Base-by-base conservation (phyloP, 2,797 vertebrate species). In the Geotrypetes seraphini region DNA sequence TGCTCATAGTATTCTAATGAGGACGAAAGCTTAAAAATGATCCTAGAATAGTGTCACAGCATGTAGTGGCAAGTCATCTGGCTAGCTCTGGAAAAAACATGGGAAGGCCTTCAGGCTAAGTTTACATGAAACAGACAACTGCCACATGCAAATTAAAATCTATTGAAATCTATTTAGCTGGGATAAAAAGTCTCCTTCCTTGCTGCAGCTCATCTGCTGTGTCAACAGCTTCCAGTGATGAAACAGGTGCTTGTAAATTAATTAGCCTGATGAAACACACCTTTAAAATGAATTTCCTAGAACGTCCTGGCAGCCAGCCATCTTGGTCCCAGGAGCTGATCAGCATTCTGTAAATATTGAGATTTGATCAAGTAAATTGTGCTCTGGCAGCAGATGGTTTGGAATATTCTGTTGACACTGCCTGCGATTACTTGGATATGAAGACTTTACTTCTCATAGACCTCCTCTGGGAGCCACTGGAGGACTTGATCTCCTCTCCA, bases 331-430 rank as follows among this genome's bases (percentile, higher is more conserved):
- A 75, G 27, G 77, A 78, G 75, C 77, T 84, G 78, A 83, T 86
- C 84, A 87, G 82, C 71, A 77, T 79, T 88, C 84, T 81, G 87
- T 85, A 96, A 91, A 93, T 89, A 93, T 84, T 91, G 87, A 88
- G 85, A 84, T 84, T 83, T 87, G 81, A 89, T 84, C 86, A 87
- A 84, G 80, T 88, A 85, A 87, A 91, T 47, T 83, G 73, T 57
- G 57, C 60, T 85, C 77, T 66, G 71, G 83, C 75, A 83, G 85
- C 90, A 91, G 90, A 90, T 93, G 90, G 90, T 58, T 75, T 73
- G 73, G 74, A 73, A 68, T 66, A 76, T 80, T 80, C 73, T 73
- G 73, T 76, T 83, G 80, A 83, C 78, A 76, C 64, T 60, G 68
- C 69, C 58, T 60, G 69, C 57, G 56, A 75, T 73, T 73, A 66